A percentile compares a stretch with the other conserved stretches of the same genome.
Evolutionary conservation across 1,140 invertebrate genomes (phyloP).

Genomic region (Rhizoglyphus robini): DNA sequence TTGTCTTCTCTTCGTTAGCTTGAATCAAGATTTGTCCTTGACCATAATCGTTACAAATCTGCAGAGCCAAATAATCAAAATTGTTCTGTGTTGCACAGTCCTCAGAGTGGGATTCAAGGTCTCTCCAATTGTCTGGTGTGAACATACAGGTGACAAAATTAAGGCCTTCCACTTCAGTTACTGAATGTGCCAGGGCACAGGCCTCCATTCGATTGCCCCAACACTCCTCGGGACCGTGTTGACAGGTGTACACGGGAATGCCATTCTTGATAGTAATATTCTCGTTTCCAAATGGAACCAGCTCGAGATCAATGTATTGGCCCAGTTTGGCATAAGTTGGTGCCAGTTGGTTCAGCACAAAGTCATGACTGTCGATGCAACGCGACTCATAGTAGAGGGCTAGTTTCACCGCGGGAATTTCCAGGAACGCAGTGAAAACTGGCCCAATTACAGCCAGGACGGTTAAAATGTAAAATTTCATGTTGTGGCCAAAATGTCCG

Average conservation of each 20-base stretch:
- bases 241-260: slow-evolving; percentile 22
- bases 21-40: background rate
- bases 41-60: background rate
- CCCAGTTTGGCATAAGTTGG: slow-evolving; percentile 42
- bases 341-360: slow-evolving; percentile 59
- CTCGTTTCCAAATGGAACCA: slow-evolving; percentile 81
- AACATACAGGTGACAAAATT: slow-evolving; percentile 16
- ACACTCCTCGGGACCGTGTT: slow-evolving; percentile 24
- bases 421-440: too few species aligned
- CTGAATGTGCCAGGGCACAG: slow-evolving; percentile 18
- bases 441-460: too few species aligned
- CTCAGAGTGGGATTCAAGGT: slow-evolving; percentile 2
- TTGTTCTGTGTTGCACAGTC: background rate
- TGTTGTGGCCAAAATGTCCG: too few species aligned
- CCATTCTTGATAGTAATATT: slow-evolving; percentile 33
- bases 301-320: slow-evolving; percentile 34
- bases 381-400: slow-evolving; percentile 53
- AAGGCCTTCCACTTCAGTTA: background rate
- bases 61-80: background rate
- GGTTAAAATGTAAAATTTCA: too few species aligned
- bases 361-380: slow-evolving; percentile 76
- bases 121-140: slow-evolving; percentile 13
- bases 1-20: background rate
- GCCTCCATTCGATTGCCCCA: slow-evolving; percentile 28
- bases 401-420: background rate